Conservation (phyloP, 92 coral and sea anemone species). For the Epizoanthus rinbou region DNA sequence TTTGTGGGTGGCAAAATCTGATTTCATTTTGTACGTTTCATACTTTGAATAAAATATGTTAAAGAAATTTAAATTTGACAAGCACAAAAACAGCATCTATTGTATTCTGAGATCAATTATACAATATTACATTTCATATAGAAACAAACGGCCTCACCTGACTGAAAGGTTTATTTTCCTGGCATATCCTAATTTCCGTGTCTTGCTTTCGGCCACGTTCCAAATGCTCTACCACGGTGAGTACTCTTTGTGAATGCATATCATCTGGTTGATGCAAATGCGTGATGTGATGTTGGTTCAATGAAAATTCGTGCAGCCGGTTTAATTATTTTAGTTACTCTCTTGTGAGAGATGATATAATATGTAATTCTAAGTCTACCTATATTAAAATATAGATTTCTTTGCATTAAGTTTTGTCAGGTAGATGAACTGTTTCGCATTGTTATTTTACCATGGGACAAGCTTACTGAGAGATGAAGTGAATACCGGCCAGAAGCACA, state of each 20-base stretch:
- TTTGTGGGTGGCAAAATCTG: too few relatives aligned
- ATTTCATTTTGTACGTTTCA: too few relatives aligned
- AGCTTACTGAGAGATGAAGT: not conserved
- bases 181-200: constrained; percentile 2
- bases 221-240: constrained; percentile 21
- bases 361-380: too few relatives aligned
- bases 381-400: too few relatives aligned
- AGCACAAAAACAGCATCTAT: too few relatives aligned
- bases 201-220: constrained; percentile 17
- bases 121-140: not conserved
- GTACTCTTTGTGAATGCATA: constrained; percentile 9
- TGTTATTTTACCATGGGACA: too few relatives aligned
- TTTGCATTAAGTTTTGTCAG: too few relatives aligned
- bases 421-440: too few relatives aligned
- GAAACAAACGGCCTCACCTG: not conserved
- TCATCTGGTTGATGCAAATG: not conserved
- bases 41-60: too few relatives aligned
- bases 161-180: not conserved
- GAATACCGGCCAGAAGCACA: not conserved
- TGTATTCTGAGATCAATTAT: too few relatives aligned
- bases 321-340: not conserved
- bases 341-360: too few relatives aligned
- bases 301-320: not conserved
- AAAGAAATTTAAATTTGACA: too few relatives aligned
- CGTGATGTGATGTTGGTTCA: not conserved